Conservation (phyloP, 23 tunicate genomes). For the Trididemnum clinides region DNA sequence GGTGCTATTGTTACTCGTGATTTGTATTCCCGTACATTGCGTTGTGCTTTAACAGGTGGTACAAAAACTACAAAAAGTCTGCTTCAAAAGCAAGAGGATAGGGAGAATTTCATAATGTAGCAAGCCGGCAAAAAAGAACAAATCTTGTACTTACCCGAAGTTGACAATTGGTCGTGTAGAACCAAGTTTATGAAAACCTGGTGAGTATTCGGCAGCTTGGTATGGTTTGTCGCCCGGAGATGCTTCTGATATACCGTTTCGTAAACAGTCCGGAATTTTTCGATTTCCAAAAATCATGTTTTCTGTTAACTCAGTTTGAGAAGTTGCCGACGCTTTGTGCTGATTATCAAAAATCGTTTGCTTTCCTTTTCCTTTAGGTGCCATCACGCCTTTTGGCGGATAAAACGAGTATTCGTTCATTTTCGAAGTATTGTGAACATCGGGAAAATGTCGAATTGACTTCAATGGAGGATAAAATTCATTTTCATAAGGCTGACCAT, state of each 20-base stretch:
- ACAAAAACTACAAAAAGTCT: no score
- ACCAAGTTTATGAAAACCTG: constrained; percentile 68
- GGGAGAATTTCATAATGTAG: no score
- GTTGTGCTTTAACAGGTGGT: no score
- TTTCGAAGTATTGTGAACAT: constrained; percentile 33
- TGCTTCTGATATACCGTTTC: constrained; percentile 64
- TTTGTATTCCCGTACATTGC: no score
- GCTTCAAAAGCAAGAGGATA: no score
- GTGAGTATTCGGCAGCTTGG: constrained; percentile 82
- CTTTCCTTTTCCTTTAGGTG: constrained; percentile 65
- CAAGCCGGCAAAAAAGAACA: no score
- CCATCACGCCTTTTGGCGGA: constrained; percentile 73
- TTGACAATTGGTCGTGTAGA: constrained; percentile 85
- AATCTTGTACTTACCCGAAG: constrained; percentile 87
- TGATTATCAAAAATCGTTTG: constrained; percentile 57
- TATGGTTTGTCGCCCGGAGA: constrained; percentile 91
- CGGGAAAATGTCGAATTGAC: constrained; percentile 67
- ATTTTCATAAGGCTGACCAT: constrained; percentile 42
- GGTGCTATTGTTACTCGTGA: no score
- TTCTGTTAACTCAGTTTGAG: constrained; percentile 66
- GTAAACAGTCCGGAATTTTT: constrained; percentile 21
- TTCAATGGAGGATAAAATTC: constrained; percentile 80
- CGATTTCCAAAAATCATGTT: constrained; percentile 55
- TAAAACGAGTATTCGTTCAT: constrained; percentile 66
- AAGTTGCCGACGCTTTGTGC: constrained; percentile 51